phyloP scores from a whole-genome alignment of 2,797 vertebrate genomes.

The Megaceryle alcyon region DNA sequence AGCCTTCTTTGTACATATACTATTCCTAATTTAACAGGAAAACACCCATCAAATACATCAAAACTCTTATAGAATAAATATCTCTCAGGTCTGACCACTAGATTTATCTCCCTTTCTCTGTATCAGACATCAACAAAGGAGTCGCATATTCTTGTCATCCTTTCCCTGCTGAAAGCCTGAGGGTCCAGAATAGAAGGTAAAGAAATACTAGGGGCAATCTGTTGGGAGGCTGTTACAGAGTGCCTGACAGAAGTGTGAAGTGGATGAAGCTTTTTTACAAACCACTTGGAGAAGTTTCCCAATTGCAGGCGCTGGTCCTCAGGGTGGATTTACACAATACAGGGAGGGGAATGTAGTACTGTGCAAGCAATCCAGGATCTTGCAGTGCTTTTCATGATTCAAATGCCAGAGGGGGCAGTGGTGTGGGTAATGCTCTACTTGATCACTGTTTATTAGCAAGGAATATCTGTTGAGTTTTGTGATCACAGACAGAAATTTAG shows the following conservation, averaged over 20 bases:
- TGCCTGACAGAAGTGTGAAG: background rate
- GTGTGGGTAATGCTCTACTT: background rate
- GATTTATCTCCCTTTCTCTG: background rate
- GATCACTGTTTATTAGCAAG: background rate
- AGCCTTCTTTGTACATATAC: background rate
- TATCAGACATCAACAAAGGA: background rate
- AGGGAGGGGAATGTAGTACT: background rate
- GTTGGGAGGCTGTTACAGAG: background rate
- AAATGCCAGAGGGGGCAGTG: background rate
- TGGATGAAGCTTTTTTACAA: background rate
- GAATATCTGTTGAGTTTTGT: background rate
- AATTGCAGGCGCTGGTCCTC: background rate
- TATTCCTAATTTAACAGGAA: background rate
- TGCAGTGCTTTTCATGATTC: background rate
- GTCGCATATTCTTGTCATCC: background rate
- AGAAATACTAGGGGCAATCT: background rate
- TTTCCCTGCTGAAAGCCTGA: background rate
- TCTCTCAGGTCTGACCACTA: background rate
- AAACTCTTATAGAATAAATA: background rate
- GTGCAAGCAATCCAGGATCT: background rate
- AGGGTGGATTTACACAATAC: background rate
- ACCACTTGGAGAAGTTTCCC: background rate
- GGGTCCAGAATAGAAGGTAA: background rate
- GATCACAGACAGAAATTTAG: background rate
- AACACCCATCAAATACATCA: background rate